Conservation (phyloP, 2,888 invertebrate genomes). For the Pammene aurita region DNA sequence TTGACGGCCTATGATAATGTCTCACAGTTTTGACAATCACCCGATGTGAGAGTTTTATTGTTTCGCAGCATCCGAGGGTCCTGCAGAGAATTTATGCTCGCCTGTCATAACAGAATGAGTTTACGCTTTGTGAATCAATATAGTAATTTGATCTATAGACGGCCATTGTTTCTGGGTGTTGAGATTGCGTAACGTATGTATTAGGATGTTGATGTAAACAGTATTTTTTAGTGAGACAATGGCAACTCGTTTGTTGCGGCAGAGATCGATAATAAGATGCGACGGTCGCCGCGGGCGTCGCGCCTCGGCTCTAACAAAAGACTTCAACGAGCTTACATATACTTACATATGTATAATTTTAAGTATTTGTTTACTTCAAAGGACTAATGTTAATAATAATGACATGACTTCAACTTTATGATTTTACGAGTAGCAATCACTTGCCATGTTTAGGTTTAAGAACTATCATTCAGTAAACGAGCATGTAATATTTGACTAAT, state of each 20-base stretch:
- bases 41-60: conserved; percentile 72
- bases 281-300: conserved; percentile 32
- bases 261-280: conserved; percentile 36
- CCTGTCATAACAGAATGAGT: conserved; percentile 82
- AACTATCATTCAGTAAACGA: not conserved
- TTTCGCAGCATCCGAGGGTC: conserved; percentile 80
- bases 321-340: conserved; percentile 44
- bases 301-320: conserved; percentile 43
- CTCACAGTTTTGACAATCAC: conserved; percentile 71
- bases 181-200: conserved; percentile 73
- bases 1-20: conserved; percentile 69
- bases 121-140: conserved; percentile 82
- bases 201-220: conserved; percentile 70
- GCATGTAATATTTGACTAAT: not conserved
- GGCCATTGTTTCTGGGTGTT: conserved; percentile 78
- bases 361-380: conserved; percentile 20
- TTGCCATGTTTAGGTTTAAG: not conserved
- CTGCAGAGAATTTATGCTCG: conserved; percentile 78
- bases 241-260: conserved; percentile 48
- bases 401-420: not conserved
- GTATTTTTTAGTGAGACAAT: conserved; percentile 67
- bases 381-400: conserved; percentile 19
- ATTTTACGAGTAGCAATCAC: not conserved
- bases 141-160: conserved; percentile 76
- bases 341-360: not conserved